These are phyloP conservation scores for Pediacus dermestoides DNA, from an alignment of 2,888 invertebrate genomes.

Conservation along the genomic window DNA sequence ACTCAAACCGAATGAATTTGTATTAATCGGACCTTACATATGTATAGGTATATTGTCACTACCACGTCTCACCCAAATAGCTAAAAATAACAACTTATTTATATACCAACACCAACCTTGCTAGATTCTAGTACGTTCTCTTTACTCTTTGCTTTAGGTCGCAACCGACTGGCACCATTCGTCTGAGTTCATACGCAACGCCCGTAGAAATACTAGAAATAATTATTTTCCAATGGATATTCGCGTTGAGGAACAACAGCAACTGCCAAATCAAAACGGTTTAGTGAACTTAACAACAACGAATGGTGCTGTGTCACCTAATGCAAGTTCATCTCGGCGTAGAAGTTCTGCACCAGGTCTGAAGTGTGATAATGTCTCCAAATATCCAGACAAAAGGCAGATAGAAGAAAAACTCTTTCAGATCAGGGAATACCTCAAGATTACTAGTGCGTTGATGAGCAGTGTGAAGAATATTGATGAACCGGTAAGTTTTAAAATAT, in stretches of 20 bases:
- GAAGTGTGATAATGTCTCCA: conserved; percentile 48
- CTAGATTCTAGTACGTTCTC: conserved; percentile 15
- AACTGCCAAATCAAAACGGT: conserved; percentile 17
- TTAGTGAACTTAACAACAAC: conserved; percentile 25
- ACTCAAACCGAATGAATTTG: conserved; percentile 1
- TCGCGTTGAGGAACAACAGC: conserved; percentile 24
- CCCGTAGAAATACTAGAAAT: conserved; percentile 32
- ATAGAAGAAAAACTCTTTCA: conserved; percentile 68
- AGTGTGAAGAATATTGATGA: conserved; percentile 64
- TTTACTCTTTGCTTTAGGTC: conserved; percentile 21
- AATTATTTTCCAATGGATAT: conserved; percentile 35
- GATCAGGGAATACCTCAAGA: conserved; percentile 69
- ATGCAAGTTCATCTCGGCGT: conserved; percentile 42
- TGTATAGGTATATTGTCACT: no score
- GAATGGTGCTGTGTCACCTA: conserved; percentile 40
- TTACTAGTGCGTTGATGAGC: conserved; percentile 67
- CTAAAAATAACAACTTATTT: no score
- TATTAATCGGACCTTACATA: no score
- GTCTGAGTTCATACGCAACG: conserved; percentile 35
- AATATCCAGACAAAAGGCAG: conserved; percentile 63
- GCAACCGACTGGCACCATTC: conserved; percentile 37
- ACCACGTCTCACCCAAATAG: no score
- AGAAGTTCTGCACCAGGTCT: conserved; percentile 44
- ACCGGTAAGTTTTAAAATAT: conserved; percentile 61
- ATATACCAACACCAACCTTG: conserved; percentile 9